Evolutionary conservation across 1,140 invertebrate species (phyloP).

Genomic region (Cydia pomonella): DNA sequence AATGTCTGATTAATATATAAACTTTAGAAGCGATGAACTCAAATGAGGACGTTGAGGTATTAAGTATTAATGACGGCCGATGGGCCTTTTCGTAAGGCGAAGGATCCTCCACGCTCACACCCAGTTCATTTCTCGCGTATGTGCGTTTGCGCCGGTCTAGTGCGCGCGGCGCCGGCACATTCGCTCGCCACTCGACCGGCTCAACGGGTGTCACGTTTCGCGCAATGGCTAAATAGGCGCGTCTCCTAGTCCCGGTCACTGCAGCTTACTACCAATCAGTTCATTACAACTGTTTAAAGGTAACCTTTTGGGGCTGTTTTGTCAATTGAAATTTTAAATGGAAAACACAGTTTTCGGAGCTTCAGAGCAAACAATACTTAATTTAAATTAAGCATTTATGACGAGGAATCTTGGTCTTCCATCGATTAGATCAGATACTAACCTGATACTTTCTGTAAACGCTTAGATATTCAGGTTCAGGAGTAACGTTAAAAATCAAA

Average conservation of each 20-base stretch:
- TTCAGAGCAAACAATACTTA: too few species aligned
- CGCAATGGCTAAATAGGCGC: slow-evolving; percentile 2
- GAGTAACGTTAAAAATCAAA: too few species aligned
- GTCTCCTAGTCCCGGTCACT: not conserved
- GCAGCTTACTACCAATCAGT: not conserved
- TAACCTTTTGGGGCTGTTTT: too few species aligned
- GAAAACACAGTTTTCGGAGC: too few species aligned
- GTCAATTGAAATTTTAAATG: too few species aligned
- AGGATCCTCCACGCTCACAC: not conserved
- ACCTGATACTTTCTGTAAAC: too few species aligned
- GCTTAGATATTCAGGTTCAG: too few species aligned
- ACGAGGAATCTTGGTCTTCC: too few species aligned
- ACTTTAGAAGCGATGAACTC: not conserved
- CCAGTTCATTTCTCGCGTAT: not conserved
- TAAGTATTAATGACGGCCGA: not conserved
- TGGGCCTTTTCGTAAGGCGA: not conserved
- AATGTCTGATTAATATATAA: not conserved
- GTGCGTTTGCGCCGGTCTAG: slow-evolving; percentile 3
- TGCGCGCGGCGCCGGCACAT: slow-evolving; percentile 10
- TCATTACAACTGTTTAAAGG: not conserved
- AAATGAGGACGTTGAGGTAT: not conserved
- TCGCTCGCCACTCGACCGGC: slow-evolving; percentile 2
- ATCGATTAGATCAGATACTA: too few species aligned
- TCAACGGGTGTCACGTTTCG: slow-evolving; percentile 8
- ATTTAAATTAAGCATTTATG: too few species aligned